Base-by-base conservation (phyloP, 2,113 vertebrate species). In the Nothoprocta pentlandii region DNA sequence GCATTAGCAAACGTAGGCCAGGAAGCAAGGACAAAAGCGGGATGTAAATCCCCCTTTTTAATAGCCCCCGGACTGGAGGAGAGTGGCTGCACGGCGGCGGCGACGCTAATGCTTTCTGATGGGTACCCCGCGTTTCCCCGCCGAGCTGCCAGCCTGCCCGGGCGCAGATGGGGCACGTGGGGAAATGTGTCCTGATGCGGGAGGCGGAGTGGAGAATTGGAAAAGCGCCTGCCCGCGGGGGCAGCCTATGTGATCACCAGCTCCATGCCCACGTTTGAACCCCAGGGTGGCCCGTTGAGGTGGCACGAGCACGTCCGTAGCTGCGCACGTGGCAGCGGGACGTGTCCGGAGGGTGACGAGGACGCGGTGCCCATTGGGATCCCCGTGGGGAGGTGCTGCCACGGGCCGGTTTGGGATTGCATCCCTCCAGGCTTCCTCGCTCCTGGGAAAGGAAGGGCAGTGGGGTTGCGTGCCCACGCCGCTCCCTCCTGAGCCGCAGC, bases 21-120 rank as follows among this genome's bases (percentile, higher is more conserved):
- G 44, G 84, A 88, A 94, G 21, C 36, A 34, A 80, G 94, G 91
- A 96, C 91, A 92, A 95, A 97, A 94, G 59, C 80, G 42, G 85
- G 30, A 19, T 86, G 54, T 39, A 63, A 94, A 93, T 21, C 69
- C 49, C 39, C 71, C 3, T 4, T 44, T 39, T 73, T 78, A 14
- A 94, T 41, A 82, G 95, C 93, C 85, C 49, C 64, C 2, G 59
- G 92, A 56, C 56, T 20, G 69, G 26, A 95, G 92, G 46, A 94
- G 79, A 93, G 82, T 53, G 89, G 68, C 22, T 86, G 1, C 0
- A 20, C 0, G 1, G 80, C 49, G 17, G 49, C 3, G 3, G 32
- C 51, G 28, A 41, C 1, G 0, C 80, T 93, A 94, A 95, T 97
- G 94, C 2, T 0, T 62, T 93, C 82, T 71, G 83, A 87, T 76